Base-by-base conservation (phyloP, 2,888 invertebrate species). In the Matsumyia berberina region DNA sequence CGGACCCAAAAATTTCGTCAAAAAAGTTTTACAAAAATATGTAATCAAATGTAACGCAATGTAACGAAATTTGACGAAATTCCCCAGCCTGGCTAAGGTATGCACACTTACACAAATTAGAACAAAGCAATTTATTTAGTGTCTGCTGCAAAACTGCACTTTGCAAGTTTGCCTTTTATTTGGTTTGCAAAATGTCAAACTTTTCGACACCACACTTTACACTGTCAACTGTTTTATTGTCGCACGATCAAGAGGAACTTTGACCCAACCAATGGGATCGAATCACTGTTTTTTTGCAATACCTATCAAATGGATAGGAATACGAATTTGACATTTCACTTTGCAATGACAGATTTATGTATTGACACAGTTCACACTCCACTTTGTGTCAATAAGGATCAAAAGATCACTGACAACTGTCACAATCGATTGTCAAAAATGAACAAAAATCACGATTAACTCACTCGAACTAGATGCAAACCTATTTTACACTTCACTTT, bases 21-120 rank as follows among this genome's bases (percentile, higher is more conserved):
- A 51, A 11, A n/a, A 7, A 5, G 1, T 15, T 19, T 11, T 2
- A 8, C 24, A 39, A 12, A n/a, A n/a, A n/a, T n/a, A 33, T 74
- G 0, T 46, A 7, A 35, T 17, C 15, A 37, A 24, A 24, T 24
- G 24, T 24, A 4, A 24, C 24, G 24, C 24, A 64, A 66, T 39
- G 24, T 24, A 24, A 24, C 24, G 24, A 39, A 12, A 33, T 74
- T 0, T 46, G 8, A 35, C 24, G 19, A 37, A 64, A 66, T 39
- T 11, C 19, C 29, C 24, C 24, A 5, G 12, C 64, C 69, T 85
- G 80, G 85, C 74, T 70, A 80, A 80, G 70, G 80, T 64, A 15
- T 64, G 44, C 39, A 64, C 39, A 64, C 58, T 72, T 53, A 86
- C 87, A 88, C 88, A 86, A 85, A 86, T 88, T 88, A 88, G 88